These are phyloP conservation scores for Tinea trinotella DNA, from an alignment of 2,888 invertebrate species.

Conservation along the genomic window DNA sequence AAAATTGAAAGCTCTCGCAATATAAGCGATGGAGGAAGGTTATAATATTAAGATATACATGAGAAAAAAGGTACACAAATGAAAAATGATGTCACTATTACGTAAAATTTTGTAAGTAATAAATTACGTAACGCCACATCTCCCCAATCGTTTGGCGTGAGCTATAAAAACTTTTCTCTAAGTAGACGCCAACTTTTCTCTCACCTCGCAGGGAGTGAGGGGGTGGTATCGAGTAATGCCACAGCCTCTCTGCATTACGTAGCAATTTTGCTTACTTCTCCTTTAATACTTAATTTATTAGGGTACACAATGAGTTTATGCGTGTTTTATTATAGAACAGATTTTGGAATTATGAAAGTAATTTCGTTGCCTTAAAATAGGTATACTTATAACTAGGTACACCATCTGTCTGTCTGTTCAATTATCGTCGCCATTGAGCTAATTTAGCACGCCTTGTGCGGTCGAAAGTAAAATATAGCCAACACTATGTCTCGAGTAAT, in stretches of 20 bases:
- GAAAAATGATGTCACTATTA: constrained; percentile 17
- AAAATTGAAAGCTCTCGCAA: background rate
- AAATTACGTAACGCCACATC: constrained; percentile 31
- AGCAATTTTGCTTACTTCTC: constrained; percentile 16
- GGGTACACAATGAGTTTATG: constrained; percentile 15
- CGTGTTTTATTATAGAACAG: constrained; percentile 14
- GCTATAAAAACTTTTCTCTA: constrained; percentile 46
- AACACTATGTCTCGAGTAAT: too few species aligned
- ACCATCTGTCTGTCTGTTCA: background rate
- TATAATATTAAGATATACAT: background rate
- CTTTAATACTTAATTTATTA: constrained; percentile 18
- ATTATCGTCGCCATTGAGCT: too few species aligned
- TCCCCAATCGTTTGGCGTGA: constrained; percentile 31
- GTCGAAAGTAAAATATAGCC: too few species aligned
- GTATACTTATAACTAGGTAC: background rate
- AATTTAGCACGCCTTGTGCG: too few species aligned
- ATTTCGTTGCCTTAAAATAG: background rate
- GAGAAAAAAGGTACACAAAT: constrained; percentile 10
- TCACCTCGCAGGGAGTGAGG: constrained; percentile 22
- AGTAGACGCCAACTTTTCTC: constrained; percentile 32
- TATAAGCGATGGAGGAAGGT: background rate
- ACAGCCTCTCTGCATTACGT: constrained; percentile 12
- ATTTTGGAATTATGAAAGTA: constrained; percentile 13
- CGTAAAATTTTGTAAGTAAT: constrained; percentile 17
- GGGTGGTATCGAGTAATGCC: constrained; percentile 5